Conservation (phyloP, 2,888 invertebrate species). For the Prionchulus punctatus region DNA sequence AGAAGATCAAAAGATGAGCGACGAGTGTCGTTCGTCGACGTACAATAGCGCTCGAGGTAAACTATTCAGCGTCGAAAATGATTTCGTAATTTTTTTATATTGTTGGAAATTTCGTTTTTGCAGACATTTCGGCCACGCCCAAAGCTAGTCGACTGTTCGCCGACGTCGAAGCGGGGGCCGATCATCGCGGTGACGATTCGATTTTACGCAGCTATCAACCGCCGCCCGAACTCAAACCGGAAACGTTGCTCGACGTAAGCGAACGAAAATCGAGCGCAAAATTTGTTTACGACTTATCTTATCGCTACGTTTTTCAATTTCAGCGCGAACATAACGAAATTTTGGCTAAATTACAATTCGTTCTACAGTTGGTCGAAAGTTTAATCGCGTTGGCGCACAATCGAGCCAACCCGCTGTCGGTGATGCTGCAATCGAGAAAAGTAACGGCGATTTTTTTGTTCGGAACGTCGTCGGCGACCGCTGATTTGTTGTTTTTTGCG, state of each 20-base stretch:
- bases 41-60: too few species aligned
- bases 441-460: conserved; percentile 3
- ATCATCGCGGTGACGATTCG: neutral
- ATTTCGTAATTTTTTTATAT: too few species aligned
- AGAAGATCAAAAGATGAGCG: conserved; percentile 12
- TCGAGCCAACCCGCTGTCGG: conserved; percentile 34
- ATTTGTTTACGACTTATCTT: neutral
- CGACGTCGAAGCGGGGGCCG: neutral
- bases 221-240: conserved; percentile 77
- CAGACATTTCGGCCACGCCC: too few species aligned
- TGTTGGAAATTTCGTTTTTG: too few species aligned
- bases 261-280: neutral
- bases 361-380: conserved; percentile 81
- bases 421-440: conserved; percentile 23
- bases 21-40: too few species aligned
- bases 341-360: conserved; percentile 88
- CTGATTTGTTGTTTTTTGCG: neutral
- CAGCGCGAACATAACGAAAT: conserved; percentile 89
- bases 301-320: conserved; percentile 13
- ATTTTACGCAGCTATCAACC: conserved; percentile 8
- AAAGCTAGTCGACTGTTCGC: neutral
- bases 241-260: conserved; percentile 69
- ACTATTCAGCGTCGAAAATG: too few species aligned
- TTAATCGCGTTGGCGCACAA: conserved; percentile 54
- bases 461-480: neutral